A percentile compares a stretch with the other conserved stretches of the same genome.
These are phyloP conservation scores for Ptilorrhoa leucosticta DNA, from an alignment of 2,113 vertebrate species.

Conservation along the genomic window DNA sequence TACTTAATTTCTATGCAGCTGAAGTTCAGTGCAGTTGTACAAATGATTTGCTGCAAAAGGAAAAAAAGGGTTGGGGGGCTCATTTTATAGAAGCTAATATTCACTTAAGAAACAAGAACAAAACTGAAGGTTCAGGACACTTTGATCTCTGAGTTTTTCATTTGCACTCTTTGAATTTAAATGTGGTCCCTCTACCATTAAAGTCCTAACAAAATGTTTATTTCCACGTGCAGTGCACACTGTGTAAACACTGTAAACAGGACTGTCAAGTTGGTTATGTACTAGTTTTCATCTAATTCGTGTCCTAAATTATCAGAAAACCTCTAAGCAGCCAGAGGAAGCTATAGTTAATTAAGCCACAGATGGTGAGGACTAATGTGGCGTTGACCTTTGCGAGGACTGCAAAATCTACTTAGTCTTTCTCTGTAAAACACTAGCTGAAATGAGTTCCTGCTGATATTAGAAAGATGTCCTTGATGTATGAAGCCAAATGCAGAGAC, in stretches of 20 bases:
- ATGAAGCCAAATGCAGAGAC: background rate
- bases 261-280: background rate
- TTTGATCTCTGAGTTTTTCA: background rate
- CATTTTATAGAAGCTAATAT: background rate
- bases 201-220: background rate
- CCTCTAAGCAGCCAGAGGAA: constrained; percentile 58
- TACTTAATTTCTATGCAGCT: background rate
- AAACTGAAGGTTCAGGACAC: background rate
- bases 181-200: background rate
- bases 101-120: background rate
- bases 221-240: background rate
- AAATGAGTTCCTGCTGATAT: constrained; percentile 39
- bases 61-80: accelerated
- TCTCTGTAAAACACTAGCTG: constrained; percentile 34
- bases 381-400: constrained; percentile 49
- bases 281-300: constrained; percentile 41
- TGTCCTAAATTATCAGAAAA: constrained; percentile 58
- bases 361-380: constrained; percentile 68
- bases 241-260: background rate
- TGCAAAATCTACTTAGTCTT: constrained; percentile 64
- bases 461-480: background rate
- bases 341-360: constrained; percentile 65
- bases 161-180: background rate
- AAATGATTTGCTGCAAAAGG: background rate
- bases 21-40: background rate